A percentile compares a stretch with the other conserved stretches of the same genome.
Evolutionary conservation across 2,797 vertebrate genomes (phyloP).

Genomic region (Cuculus canorus): DNA sequence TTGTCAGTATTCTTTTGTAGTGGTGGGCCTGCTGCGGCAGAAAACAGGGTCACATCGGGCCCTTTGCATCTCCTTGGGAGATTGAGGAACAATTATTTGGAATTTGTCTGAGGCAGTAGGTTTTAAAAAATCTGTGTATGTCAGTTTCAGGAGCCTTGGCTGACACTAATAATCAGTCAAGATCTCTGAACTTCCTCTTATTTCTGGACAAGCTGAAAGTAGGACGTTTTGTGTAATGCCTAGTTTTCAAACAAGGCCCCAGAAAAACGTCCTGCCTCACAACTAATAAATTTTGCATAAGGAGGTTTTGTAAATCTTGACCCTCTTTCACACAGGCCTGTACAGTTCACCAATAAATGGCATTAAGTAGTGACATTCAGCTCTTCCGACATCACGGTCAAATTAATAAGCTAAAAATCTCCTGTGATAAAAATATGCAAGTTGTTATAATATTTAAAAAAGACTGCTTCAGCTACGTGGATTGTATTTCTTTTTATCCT

Average conservation of each 20-base stretch:
- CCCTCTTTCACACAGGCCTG: background rate
- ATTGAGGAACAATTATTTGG: background rate
- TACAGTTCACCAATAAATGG: background rate
- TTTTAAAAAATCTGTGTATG: background rate
- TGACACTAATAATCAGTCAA: background rate
- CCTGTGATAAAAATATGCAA: background rate
- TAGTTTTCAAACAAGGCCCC: background rate
- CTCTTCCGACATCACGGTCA: background rate
- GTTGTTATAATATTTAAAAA: background rate
- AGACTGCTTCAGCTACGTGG: background rate
- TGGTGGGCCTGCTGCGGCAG: background rate
- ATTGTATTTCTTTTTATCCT: background rate
- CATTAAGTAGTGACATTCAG: background rate
- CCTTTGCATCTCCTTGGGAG: background rate
- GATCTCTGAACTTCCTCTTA: background rate
- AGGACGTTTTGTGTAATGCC: background rate
- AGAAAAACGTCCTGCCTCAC: background rate
- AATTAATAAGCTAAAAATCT: background rate
- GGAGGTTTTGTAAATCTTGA: background rate
- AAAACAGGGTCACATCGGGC: background rate
- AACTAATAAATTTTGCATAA: background rate
- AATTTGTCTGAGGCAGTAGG: background rate
- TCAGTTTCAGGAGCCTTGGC: background rate
- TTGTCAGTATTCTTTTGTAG: background rate
- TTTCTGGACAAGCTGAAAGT: background rate